These are phyloP conservation scores for Dysidea cf. avara DNA, from an alignment of 37 sponge, comb jelly and placozoan species.

Conservation along the genomic window DNA sequence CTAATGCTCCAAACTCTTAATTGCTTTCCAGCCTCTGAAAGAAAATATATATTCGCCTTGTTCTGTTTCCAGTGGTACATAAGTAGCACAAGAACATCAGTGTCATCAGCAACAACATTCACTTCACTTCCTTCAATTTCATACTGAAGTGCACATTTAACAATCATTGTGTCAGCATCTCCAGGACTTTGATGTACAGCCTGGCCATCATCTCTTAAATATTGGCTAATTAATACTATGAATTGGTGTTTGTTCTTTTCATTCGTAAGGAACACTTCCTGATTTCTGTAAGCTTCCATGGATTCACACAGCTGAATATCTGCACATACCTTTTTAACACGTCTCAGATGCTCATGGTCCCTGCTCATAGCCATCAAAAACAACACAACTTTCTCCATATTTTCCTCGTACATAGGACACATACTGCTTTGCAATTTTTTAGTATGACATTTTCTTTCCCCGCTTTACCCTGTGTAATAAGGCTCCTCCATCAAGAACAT, in stretches of 20 bases:
- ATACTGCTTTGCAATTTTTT: slow-evolving; percentile 20
- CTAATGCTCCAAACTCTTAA: slow-evolving; percentile 31
- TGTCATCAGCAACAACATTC: slow-evolving; percentile 13
- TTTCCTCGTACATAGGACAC: slow-evolving; percentile 21
- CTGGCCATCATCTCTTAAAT: no score
- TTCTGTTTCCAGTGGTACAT: slow-evolving; percentile 22
- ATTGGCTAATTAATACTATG: no score
- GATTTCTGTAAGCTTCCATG: no score
- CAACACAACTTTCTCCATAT: slow-evolving; percentile 2
- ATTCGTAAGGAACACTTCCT: no score
- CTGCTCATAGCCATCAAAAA: slow-evolving; percentile 40
- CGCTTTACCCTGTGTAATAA: slow-evolving; percentile 1
- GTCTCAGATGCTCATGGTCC: slow-evolving; percentile 24
- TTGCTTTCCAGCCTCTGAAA: slow-evolving; percentile 22
- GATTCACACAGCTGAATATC: no score
- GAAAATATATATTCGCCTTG: no score
- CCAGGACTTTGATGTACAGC: no score
- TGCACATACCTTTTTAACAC: no score
- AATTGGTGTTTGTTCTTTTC: no score
- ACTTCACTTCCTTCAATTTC: no score
- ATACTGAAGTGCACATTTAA: no score
- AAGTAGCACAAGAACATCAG: slow-evolving; percentile 27
- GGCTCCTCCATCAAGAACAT: slow-evolving; percentile 24
- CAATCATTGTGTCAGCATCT: no score
- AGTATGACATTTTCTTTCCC: slow-evolving; percentile 10